A percentile compares a stretch with the other conserved stretches of the same genome.
phyloP scores from a whole-genome alignment of 2,113 vertebrate species.

The Motacilla tschutschensis region DNA sequence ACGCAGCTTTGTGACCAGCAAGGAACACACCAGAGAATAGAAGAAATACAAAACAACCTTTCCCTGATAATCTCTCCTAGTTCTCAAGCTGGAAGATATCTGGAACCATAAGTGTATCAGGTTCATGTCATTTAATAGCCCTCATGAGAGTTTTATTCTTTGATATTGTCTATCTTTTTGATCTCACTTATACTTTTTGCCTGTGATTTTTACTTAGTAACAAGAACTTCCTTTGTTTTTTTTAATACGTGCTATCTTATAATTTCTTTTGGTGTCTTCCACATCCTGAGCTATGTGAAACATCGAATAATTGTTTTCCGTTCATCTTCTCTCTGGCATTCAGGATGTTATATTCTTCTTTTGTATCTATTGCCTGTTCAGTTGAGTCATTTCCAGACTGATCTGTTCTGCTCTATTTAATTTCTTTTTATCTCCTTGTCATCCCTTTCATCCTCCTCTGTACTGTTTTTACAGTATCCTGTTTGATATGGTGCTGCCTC shows the following conservation, averaged over 20 bases:
- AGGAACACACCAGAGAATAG: neutral
- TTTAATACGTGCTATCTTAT: neutral
- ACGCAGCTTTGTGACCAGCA: neutral
- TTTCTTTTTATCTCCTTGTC: constrained; percentile 34
- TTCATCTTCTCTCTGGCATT: constrained; percentile 17
- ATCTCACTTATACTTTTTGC: neutral
- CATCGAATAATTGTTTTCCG: constrained; percentile 1
- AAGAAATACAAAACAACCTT: neutral
- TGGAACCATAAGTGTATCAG: neutral
- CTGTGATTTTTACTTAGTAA: neutral
- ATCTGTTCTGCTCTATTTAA: constrained; percentile 34
- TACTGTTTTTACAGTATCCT: constrained; percentile 18
- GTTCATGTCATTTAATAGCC: neutral
- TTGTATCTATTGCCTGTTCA: constrained; percentile 17
- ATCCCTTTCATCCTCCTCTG: constrained; percentile 38
- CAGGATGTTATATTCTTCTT: constrained; percentile 16
- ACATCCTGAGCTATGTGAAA: constrained; percentile 43
- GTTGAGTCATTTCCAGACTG: constrained; percentile 31
- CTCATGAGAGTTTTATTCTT: neutral
- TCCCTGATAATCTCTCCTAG: neutral
- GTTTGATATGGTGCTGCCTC: neutral
- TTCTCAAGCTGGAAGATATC: neutral
- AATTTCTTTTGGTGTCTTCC: constrained; percentile 12
- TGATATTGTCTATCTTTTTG: neutral
- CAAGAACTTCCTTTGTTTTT: constrained; percentile 14